Evolutionary conservation across 1,140 invertebrate genomes (phyloP), one percentile per base, ranked within the genome.

Genomic region (Amyelois transitella): DNA sequence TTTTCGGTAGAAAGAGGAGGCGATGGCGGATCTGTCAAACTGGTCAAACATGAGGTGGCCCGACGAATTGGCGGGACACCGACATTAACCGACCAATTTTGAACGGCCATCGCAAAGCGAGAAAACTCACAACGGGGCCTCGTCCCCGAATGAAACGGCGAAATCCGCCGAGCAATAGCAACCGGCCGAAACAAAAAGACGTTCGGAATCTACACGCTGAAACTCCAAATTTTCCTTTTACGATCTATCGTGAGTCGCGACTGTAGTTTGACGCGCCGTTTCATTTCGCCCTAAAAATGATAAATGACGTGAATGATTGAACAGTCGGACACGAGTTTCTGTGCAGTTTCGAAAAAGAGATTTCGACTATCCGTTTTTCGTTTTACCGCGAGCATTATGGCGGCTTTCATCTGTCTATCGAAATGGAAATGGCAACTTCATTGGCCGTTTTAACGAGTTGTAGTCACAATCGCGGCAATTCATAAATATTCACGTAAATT

Each of bases 221-320:
- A 55, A 71, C 64, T 67, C 43, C 47, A 51, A 44, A 21, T 75
- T 68, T 78, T 77, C 69, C 71, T 81, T 85, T 83, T 80, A 66
- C 58, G 64, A 77, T 85, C 81, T 82, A 85, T 76, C 66, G 68
- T 38, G 32, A 38, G 32, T 38, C 32, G n/a, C 61, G 43, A 43
- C 74, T 66, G 77, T 85, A 83, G 80, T 82, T 85, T 73, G 76
- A 75, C 71, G 71, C 69, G 81, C 47, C 61, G 76, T 82, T 85
- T 81, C 75, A 81, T 80, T 79, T 80, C 68, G 65, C 69, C 57
- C 62, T 69, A 73, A 84, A 38, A 83, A 86, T 85, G 83, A 86
- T 80, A 84, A 86, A 81, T 78, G 81, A 86, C 81, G 74, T 78
- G 83, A 84, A 82, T 84, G 81, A 86, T 84, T 86, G 83, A 83